These are phyloP conservation scores for Cantharis nigra DNA, from an alignment of 2,888 invertebrate genomes.

Conservation along the genomic window DNA sequence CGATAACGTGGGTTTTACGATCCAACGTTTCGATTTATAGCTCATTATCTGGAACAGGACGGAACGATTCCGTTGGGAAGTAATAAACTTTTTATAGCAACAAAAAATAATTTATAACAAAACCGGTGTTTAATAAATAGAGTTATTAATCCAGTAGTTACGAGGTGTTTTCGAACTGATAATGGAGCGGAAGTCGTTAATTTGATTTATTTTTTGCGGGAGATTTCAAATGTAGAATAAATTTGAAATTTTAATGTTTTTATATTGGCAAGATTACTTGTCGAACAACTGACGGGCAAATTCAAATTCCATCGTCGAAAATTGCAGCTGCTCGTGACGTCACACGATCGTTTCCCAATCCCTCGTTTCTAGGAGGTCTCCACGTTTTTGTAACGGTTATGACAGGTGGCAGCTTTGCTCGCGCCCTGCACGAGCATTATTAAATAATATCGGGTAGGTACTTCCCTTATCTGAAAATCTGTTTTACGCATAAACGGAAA, in stretches of 20 bases:
- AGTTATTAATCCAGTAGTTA: neutral
- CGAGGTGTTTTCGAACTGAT: neutral
- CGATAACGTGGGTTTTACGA: neutral
- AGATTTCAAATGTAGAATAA: neutral
- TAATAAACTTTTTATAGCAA: neutral
- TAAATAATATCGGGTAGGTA: neutral
- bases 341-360: constrained; percentile 17
- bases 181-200: neutral
- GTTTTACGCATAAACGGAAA: neutral
- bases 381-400: constrained; percentile 32
- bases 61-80: neutral
- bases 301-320: constrained; percentile 11
- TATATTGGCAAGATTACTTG: constrained; percentile 11
- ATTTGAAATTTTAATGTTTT: neutral
- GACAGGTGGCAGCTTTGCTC: constrained; percentile 34
- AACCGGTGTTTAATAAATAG: neutral
- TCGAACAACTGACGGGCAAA: constrained; percentile 19
- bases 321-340: constrained; percentile 34
- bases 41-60: neutral
- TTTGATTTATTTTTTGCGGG: neutral
- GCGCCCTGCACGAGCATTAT: constrained; percentile 29
- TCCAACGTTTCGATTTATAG: neutral
- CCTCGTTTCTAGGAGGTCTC: constrained; percentile 20
- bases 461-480: constrained; percentile 20
- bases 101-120: neutral